Percentiles rank a stretch among this genome's conserved stretches.
Conservation (phyloP, 2,888 invertebrate species). For the Sinohyriopsis cumingii region DNA sequence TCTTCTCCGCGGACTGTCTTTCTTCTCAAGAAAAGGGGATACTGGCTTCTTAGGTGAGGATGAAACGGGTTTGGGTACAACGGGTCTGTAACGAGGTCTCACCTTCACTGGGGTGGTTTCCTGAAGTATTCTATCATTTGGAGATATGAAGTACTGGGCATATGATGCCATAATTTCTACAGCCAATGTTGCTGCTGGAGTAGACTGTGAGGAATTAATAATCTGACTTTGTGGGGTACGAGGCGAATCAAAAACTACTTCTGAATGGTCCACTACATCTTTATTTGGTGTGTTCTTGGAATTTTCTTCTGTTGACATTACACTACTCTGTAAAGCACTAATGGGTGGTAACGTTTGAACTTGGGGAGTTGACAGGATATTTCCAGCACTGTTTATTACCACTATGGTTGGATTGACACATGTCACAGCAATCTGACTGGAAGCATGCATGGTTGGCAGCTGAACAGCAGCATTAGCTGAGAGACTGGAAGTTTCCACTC, state of each 20-base stretch:
- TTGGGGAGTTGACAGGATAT: neutral
- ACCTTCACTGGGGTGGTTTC: conserved; percentile 49
- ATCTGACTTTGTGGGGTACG: too few relatives aligned
- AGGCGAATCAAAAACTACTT: too few relatives aligned
- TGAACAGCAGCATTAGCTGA: too few relatives aligned
- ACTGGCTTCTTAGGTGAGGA: conserved; percentile 15
- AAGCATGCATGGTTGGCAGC: neutral
- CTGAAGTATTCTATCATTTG: conserved; percentile 7
- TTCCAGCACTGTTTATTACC: conserved; percentile 8
- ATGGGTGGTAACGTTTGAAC: too few relatives aligned
- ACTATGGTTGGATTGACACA: conserved; percentile 20
- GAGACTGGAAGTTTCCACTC: too few relatives aligned
- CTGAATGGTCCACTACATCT: too few relatives aligned
- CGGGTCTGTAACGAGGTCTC: conserved; percentile 21
- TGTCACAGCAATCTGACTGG: conserved; percentile 8
- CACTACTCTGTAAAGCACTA: too few relatives aligned
- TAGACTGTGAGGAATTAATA: neutral
- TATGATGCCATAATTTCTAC: conserved; percentile 49
- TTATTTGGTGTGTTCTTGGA: too few relatives aligned
- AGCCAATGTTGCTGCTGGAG: conserved; percentile 31
- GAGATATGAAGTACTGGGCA: conserved; percentile 41
- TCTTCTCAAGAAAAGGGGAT: conserved; percentile 21
- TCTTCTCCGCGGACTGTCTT: conserved; percentile 43
- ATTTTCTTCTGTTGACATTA: too few relatives aligned
- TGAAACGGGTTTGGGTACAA: conserved; percentile 43